Evolutionary conservation across 92 coral and sea anemone species (phyloP).

Genomic region (Phenganax subtilis): DNA sequence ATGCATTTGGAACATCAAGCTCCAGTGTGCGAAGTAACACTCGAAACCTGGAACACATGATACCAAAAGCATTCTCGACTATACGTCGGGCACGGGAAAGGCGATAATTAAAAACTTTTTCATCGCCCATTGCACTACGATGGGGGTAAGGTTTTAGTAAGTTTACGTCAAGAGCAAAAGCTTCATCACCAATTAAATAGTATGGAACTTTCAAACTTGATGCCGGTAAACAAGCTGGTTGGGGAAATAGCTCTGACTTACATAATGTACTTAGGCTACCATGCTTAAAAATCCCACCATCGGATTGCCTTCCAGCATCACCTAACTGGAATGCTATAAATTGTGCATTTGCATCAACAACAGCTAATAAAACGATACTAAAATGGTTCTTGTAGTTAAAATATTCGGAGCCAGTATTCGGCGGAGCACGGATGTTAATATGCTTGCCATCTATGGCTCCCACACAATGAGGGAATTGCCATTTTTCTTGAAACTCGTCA

Average conservation of each 20-base stretch:
- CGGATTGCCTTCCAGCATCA: constrained; percentile 52
- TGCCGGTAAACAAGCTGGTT: constrained; percentile 19
- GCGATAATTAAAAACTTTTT: constrained; percentile 47
- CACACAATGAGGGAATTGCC: constrained; percentile 60
- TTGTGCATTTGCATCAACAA: constrained; percentile 53
- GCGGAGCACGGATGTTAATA: constrained; percentile 52
- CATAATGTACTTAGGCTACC: constrained; percentile 42
- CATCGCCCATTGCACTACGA: constrained; percentile 50
- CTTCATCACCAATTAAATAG: constrained; percentile 60
- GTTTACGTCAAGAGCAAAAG: constrained; percentile 56
- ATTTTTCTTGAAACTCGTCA: neutral
- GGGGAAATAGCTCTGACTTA: constrained; percentile 43
- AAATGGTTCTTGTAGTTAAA: constrained; percentile 58
- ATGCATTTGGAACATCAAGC: constrained; percentile 56
- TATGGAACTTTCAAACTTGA: constrained; percentile 30
- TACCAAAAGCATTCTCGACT: constrained; percentile 54
- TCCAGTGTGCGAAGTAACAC: constrained; percentile 51
- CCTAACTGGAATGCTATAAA: constrained; percentile 47
- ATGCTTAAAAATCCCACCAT: constrained; percentile 55
- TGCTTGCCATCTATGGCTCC: constrained; percentile 71
- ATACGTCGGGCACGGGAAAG: constrained; percentile 43
- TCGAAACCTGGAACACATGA: constrained; percentile 57
- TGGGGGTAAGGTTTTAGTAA: constrained; percentile 52
- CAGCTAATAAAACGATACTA: constrained; percentile 53
- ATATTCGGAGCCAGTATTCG: constrained; percentile 56